A percentile compares a stretch with the other conserved stretches of the same genome.
Evolutionary conservation across 2,113 vertebrate genomes (phyloP).

Genomic region (Mustela nigripes): DNA sequence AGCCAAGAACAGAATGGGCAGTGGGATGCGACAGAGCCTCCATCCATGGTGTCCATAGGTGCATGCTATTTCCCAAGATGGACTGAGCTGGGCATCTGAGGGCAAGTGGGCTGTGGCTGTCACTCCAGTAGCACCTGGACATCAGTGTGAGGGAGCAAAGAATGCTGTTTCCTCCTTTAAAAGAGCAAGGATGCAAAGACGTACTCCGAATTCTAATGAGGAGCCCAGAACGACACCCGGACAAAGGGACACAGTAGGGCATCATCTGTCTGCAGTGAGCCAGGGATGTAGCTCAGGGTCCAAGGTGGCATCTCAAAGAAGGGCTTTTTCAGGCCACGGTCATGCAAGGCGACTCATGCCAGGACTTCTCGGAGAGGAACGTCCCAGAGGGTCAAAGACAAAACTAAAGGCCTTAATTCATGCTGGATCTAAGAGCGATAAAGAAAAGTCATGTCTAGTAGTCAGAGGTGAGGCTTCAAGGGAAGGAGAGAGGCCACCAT

Average conservation of each 20-base stretch:
- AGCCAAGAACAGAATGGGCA: not conserved
- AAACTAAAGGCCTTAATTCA: not conserved
- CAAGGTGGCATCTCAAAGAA: not conserved
- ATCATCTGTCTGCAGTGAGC: not conserved
- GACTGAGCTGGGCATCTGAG: not conserved
- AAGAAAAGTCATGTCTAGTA: too few relatives aligned
- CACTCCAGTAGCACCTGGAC: not conserved
- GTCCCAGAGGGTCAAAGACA: not conserved
- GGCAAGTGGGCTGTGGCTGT: too few relatives aligned
- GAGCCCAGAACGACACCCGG: too few relatives aligned
- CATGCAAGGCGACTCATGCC: not conserved
- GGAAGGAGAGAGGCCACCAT: not conserved
- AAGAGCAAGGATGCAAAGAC: not conserved
- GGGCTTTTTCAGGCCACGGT: not conserved
- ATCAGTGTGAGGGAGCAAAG: not conserved
- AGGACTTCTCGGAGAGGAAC: not conserved
- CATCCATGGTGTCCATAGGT: not conserved
- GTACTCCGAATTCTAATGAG: not conserved
- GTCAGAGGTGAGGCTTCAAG: not conserved
- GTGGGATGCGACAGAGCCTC: not conserved
- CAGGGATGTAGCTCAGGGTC: too few relatives aligned
- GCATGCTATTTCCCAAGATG: too few relatives aligned
- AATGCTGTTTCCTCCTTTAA: not conserved
- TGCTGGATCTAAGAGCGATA: not conserved
- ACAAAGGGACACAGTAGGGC: not conserved